phyloP scores from a whole-genome alignment of 2,113 vertebrate genomes.

The Trogon melanurus region DNA sequence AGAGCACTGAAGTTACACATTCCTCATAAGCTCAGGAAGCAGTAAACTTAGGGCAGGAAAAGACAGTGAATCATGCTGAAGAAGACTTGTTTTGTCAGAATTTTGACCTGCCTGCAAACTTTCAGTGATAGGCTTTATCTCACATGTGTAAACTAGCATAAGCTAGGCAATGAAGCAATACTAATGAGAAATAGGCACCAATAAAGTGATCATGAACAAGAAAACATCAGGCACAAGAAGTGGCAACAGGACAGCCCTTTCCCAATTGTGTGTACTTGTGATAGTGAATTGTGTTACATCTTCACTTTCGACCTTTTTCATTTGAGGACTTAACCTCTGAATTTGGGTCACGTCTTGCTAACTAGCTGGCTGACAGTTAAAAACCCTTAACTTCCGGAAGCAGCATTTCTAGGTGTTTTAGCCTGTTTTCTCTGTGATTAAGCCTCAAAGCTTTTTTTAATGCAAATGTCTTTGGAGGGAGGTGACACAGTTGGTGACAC shows the following conservation, averaged over 20 bases:
- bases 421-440: background rate
- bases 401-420: background rate
- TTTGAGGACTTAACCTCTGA: background rate
- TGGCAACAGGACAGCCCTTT: background rate
- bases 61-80: background rate
- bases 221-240: background rate
- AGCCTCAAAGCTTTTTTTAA: background rate
- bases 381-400: background rate
- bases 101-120: background rate
- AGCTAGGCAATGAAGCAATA: background rate
- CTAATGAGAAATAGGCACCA: background rate
- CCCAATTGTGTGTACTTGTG: background rate
- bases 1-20: background rate
- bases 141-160: background rate
- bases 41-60: background rate
- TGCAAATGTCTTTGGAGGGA: background rate
- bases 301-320: background rate
- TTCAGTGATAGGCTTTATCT: background rate
- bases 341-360: background rate
- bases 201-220: background rate
- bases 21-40: background rate
- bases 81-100: background rate
- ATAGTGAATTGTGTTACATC: background rate
- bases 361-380: background rate
- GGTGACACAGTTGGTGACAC: background rate